phyloP scores from a whole-genome alignment of 92 coral and sea anemone species.

The Palythoa heliodiscus region DNA sequence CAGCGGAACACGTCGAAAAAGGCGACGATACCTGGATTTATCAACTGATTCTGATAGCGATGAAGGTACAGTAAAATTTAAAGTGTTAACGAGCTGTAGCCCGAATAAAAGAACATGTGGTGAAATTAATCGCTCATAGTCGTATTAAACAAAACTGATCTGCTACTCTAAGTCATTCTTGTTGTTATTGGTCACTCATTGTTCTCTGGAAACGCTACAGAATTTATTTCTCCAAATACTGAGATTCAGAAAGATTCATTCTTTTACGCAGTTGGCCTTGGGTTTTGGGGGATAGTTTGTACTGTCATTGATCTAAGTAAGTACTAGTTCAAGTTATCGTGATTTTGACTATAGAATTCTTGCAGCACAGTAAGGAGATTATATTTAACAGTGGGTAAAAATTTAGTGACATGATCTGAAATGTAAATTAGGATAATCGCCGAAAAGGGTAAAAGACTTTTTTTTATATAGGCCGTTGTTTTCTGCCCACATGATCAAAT shows the following conservation, averaged over 20 bases:
- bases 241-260: too few species aligned
- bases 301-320: too few species aligned
- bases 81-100: not conserved
- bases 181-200: too few species aligned
- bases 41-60: constrained; percentile 22
- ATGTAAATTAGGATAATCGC: not conserved
- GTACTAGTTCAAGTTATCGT: too few species aligned
- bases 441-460: not conserved
- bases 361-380: too few species aligned
- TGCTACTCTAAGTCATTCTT: not conserved
- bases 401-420: too few species aligned
- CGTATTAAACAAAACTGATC: not conserved
- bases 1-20: constrained; percentile 24
- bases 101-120: not conserved
- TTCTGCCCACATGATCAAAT: constrained; percentile 2
- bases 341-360: too few species aligned
- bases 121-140: not conserved
- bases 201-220: too few species aligned
- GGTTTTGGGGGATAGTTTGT: too few species aligned
- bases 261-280: too few species aligned
- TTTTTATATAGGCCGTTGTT: not conserved
- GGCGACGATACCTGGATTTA: constrained; percentile 1
- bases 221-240: too few species aligned
- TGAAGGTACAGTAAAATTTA: constrained; percentile 17
- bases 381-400: too few species aligned